Percentiles rank a stretch among this genome's conserved stretches.
Conservation (phyloP, 2,113 vertebrate genomes). For the Taurulus bubalis region DNA sequence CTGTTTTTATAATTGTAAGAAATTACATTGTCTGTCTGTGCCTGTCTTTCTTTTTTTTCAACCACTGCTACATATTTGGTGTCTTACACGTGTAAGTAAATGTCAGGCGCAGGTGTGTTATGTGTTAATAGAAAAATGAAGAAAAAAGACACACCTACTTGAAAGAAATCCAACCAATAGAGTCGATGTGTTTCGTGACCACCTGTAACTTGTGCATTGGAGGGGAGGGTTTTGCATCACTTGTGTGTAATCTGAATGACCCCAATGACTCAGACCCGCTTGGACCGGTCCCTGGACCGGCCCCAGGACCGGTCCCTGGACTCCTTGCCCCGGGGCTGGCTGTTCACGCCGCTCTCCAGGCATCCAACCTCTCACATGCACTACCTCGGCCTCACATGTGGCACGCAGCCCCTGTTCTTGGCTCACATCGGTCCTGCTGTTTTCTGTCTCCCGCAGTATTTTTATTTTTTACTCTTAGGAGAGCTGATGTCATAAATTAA, state of each 20-base stretch:
- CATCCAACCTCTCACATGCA: constrained; percentile 26
- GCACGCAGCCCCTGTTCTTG: constrained; percentile 67
- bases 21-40: too few species aligned
- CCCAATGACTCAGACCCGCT: constrained; percentile 53
- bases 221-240: constrained; percentile 6
- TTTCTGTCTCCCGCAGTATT: constrained; percentile 52
- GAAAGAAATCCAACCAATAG: background rate
- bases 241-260: constrained; percentile 27
- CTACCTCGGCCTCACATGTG: constrained; percentile 64
- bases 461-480: constrained; percentile 34
- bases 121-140: background rate
- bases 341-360: too few species aligned
- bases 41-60: background rate
- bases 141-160: background rate
- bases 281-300: constrained; percentile 15
- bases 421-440: constrained; percentile 44
- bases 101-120: background rate
- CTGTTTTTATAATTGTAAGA: constrained; percentile 11
- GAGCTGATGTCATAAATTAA: constrained; percentile 76
- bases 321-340: too few species aligned
- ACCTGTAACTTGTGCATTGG: background rate
- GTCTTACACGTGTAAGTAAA: background rate
- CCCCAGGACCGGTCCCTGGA: too few species aligned
- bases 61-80: constrained; percentile 10
- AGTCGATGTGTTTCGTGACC: background rate